These are phyloP conservation scores for Salarias fasciatus DNA, from an alignment of 2,797 vertebrate genomes.

Conservation along the genomic window DNA sequence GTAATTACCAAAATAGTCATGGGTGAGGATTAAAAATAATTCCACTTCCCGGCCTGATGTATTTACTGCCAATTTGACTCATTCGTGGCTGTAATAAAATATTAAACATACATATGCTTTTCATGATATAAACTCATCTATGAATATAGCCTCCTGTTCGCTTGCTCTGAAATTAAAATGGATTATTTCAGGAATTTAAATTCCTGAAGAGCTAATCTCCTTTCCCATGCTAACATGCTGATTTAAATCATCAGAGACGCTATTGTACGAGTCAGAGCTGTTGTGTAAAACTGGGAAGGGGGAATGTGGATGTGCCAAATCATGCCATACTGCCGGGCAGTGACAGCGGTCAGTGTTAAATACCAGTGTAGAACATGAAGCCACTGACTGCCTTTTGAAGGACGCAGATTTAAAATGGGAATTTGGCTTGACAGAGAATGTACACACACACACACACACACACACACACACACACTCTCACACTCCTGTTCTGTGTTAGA, in stretches of 20 bases:
- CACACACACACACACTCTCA: too few relatives aligned
- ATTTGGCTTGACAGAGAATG: constrained; percentile 15
- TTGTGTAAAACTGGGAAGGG: constrained; percentile 48
- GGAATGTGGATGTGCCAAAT: constrained; percentile 29
- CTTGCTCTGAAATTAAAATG: constrained; percentile 51
- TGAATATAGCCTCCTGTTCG: constrained; percentile 7
- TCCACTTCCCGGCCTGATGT: too few relatives aligned
- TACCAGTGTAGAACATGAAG: constrained; percentile 23
- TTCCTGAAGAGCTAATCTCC: constrained; percentile 74
- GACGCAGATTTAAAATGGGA: constrained; percentile 9
- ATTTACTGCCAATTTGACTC: background rate
- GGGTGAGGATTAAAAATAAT: background rate
- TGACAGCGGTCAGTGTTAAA: background rate
- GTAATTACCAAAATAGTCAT: background rate
- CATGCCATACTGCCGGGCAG: constrained; percentile 23
- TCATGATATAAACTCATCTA: too few relatives aligned
- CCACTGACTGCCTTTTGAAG: background rate
- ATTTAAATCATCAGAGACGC: constrained; percentile 56
- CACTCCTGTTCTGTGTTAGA: background rate
- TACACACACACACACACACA: too few relatives aligned
- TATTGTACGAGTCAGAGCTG: constrained; percentile 50
- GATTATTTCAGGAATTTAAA: constrained; percentile 66
- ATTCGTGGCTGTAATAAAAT: background rate
- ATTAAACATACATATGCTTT: background rate
- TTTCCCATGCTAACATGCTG: constrained; percentile 47